Base-by-base conservation (phyloP, 64 coral and sea anemone genomes). In the Astreopora myriophthalma region DNA sequence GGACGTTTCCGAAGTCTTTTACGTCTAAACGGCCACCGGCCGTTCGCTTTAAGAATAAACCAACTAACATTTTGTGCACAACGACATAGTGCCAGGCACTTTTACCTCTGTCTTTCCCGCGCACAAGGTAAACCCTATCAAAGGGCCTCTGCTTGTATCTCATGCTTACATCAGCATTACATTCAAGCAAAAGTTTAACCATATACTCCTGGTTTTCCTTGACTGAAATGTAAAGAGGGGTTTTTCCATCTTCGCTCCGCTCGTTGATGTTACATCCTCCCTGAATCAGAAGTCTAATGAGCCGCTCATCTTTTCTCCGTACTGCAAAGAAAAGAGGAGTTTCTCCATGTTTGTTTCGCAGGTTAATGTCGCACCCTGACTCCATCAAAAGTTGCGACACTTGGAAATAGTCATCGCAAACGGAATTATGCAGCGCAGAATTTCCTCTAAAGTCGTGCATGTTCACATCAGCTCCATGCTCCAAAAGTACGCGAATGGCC, bases 71-170 rank as follows among this genome's bases (percentile, higher is more conserved):
- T 46, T 76, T 76, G 20, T 76, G 2, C 26, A 76, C 73, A 8
- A 48, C 1, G 73, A 76, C 73, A 76, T 76, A 76, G n/a, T 48
- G 73, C 73, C 73, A 76, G 34, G 73, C 73, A 25, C 5, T 20
- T 9, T 26, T 76, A 2, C 73, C 38, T 48, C 16, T 76, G 73
- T 76, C 73, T 46, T 23, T 76, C 73, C 37, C 73, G 12, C 73
- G 73, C 23, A 76, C 73, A 48, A 76, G 4, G 5, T 48, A 46
- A 48, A 76, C 10, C 48, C 73, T 76, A 2, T 76, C 37, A 0
- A 0, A 26, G 1, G 73, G 22, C 10, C 1, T 8, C 39, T 76
- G 19, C 1, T 76, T 76, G 73, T 76, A 76, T 46, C 22, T 4
- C 22, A 76, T 25, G 48, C 9, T 42, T 27, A 44, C 73, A 26